phyloP scores from a whole-genome alignment of 2,113 vertebrate species.

The Notiomystis cincta region DNA sequence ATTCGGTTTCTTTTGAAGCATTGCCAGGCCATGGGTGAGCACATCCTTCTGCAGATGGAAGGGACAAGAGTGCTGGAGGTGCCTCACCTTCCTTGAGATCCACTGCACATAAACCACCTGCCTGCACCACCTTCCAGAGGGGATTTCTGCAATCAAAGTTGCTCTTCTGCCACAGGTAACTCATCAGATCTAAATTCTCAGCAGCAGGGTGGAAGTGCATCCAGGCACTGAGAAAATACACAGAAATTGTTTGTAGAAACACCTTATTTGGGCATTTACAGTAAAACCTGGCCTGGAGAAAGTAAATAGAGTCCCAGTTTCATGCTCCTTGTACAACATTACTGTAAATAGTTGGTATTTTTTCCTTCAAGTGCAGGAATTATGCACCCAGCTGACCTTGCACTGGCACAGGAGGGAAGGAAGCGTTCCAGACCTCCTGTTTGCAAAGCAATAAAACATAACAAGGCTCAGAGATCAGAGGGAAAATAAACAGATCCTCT shows the following conservation, averaged over 20 bases:
- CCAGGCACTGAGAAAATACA: background rate
- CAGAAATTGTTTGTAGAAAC: background rate
- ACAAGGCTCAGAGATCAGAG: slow-evolving; percentile 40
- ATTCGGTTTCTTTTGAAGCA: background rate
- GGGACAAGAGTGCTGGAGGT: background rate
- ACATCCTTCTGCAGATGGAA: background rate
- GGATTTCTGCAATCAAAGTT: background rate
- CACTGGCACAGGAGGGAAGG: background rate
- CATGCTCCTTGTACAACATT: background rate
- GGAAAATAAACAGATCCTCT: slow-evolving; percentile 42
- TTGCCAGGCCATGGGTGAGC: background rate
- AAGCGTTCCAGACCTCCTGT: slow-evolving; percentile 45
- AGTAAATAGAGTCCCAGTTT: background rate
- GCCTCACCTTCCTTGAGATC: background rate
- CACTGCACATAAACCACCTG: background rate
- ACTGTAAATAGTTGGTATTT: background rate
- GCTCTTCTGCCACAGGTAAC: background rate
- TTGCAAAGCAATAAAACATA: slow-evolving; percentile 43
- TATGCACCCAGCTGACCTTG: background rate
- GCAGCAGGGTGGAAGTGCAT: background rate
- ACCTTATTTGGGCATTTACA: background rate
- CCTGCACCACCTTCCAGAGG: background rate
- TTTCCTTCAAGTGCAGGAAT: background rate
- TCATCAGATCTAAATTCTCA: background rate
- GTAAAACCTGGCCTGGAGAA: background rate